Evolutionary conservation across 1,140 invertebrate species (phyloP).

Genomic region (Drosophila burlai): DNA sequence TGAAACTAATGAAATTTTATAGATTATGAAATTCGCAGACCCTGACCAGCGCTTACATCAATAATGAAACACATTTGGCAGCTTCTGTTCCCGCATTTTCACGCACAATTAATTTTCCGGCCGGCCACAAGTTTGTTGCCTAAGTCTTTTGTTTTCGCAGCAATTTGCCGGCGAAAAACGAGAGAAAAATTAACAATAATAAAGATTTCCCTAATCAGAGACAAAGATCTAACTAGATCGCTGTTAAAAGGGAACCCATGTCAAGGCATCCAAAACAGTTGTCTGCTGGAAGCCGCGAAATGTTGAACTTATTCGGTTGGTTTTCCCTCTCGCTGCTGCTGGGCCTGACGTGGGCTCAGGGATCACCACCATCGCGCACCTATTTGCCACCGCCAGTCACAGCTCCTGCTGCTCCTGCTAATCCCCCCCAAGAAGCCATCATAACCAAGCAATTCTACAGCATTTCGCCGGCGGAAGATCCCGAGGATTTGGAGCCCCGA

Average conservation of each 20-base stretch:
- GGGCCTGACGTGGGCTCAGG: conserved; percentile 10
- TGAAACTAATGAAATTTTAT: background rate
- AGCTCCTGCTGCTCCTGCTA: background rate
- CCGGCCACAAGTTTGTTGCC: conserved; percentile 61
- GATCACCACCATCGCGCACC: conserved; percentile 16
- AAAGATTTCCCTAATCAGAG: conserved; percentile 20
- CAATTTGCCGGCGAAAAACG: conserved; percentile 10
- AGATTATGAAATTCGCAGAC: conserved; percentile 2
- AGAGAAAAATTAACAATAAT: background rate
- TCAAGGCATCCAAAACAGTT: background rate
- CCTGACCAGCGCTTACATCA: background rate
- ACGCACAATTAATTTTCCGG: conserved; percentile 62
- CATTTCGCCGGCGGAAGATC: conserved; percentile 75
- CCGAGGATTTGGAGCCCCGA: conserved; percentile 49
- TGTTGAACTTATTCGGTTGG: conserved; percentile 29
- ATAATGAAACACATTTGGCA: conserved; percentile 3
- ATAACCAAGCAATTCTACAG: conserved; percentile 79
- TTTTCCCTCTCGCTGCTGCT: background rate
- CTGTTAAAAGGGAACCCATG: conserved; percentile 16
- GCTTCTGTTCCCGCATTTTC: conserved; percentile 33
- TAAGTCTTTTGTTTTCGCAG: conserved; percentile 72
- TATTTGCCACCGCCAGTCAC: conserved; percentile 59
- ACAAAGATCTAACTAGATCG: conserved; percentile 1
- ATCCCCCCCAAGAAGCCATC: conserved; percentile 39
- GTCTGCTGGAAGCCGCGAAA: conserved; percentile 34